phyloP scores from a whole-genome alignment of 2,888 invertebrate genomes.

The Colostygia pectinataria region DNA sequence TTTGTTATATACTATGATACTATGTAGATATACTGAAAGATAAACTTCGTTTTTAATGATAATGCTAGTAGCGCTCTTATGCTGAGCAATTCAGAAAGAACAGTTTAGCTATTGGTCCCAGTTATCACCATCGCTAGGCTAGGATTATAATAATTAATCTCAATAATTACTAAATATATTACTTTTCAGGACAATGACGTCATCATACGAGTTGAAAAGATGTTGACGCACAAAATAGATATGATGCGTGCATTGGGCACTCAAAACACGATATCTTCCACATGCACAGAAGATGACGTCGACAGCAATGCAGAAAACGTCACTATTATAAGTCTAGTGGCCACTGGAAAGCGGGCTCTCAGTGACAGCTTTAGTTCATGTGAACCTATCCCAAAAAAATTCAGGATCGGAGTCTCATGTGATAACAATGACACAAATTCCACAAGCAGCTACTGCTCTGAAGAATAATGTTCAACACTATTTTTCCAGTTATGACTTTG shows the following conservation, averaged over 20 bases:
- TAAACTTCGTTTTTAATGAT: no score
- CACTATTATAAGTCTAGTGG: conserved; percentile 49
- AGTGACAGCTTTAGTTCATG: conserved; percentile 59
- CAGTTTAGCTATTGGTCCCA: no score
- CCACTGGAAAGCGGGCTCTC: conserved; percentile 57
- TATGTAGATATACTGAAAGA: no score
- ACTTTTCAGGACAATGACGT: conserved; percentile 60
- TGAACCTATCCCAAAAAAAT: conserved; percentile 67
- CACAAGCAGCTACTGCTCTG: conserved; percentile 56
- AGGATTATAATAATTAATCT: no score
- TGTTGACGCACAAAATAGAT: conserved; percentile 51
- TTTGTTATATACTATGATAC: no score
- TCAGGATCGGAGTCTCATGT: conserved; percentile 43
- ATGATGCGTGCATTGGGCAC: conserved; percentile 45
- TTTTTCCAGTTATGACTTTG: neutral
- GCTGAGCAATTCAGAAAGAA: no score
- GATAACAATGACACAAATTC: conserved; percentile 58
- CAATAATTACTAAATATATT: no score
- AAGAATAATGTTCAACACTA: conserved; percentile 37
- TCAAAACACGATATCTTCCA: conserved; percentile 47
- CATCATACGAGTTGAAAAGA: conserved; percentile 61
- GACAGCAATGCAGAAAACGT: conserved; percentile 44
- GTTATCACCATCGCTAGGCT: no score
- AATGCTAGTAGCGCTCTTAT: no score
- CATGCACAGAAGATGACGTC: conserved; percentile 56